Conservation (phyloP, 2,113 vertebrate species). For the Nestor notabilis region DNA sequence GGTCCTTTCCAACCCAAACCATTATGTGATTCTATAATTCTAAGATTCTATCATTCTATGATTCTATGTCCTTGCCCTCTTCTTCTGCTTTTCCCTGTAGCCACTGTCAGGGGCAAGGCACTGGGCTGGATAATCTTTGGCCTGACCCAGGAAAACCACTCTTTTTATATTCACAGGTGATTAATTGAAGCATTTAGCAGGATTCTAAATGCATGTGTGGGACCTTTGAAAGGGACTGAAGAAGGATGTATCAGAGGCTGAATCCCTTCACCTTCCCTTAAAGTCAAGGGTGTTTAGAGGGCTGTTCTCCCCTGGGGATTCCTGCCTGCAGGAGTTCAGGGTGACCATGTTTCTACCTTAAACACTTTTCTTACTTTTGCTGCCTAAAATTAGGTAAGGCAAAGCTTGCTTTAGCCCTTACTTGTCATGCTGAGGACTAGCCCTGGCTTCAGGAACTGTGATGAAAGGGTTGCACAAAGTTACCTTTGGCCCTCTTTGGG, state of each 20-base stretch:
- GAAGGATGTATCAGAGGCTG: not conserved
- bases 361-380: not conserved
- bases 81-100: not conserved
- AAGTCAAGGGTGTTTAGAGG: not conserved
- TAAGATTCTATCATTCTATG: not conserved
- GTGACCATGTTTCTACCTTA: not conserved
- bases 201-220: not conserved
- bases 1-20: not conserved
- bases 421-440: not conserved
- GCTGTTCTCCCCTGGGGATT: not conserved
- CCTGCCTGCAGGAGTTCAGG: not conserved
- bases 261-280: not conserved
- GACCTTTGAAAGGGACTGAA: not conserved
- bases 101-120: not conserved
- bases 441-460: not conserved
- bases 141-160: accelerated
- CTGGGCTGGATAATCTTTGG: not conserved
- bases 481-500: not conserved
- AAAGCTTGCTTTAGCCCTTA: not conserved
- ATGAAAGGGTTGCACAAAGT: not conserved
- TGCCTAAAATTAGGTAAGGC: not conserved
- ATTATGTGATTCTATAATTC: not conserved
- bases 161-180: not conserved
- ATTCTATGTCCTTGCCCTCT: not conserved
- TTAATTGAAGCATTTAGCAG: not conserved